Evolutionary conservation across 2,888 invertebrate species (phyloP).

Genomic region (Noctua fimbriata): DNA sequence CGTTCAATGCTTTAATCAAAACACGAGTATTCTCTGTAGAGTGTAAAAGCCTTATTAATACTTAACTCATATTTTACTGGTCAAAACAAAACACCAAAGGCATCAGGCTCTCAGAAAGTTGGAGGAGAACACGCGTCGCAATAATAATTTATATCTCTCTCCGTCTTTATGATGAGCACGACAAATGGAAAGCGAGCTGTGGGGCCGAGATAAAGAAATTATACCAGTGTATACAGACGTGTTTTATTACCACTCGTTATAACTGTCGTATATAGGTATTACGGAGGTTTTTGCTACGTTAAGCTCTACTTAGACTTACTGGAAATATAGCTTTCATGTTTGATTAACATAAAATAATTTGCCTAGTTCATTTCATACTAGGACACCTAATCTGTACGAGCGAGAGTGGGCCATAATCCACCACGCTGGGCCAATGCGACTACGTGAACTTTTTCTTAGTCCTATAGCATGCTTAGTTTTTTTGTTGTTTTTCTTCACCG

Average conservation of each 20-base stretch:
- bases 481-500: background rate
- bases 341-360: background rate
- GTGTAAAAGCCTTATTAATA: conserved; percentile 16
- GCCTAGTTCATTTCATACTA: background rate
- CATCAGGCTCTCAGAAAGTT: conserved; percentile 52
- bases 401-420: background rate
- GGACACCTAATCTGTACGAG: background rate
- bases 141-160: conserved; percentile 82
- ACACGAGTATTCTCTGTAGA: background rate
- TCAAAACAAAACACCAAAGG: conserved; percentile 52
- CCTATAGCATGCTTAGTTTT: background rate
- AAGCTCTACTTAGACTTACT: conserved; percentile 30
- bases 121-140: conserved; percentile 71
- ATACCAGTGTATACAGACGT: conserved; percentile 74
- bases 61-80: conserved; percentile 35
- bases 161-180: conserved; percentile 81
- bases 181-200: conserved; percentile 84
- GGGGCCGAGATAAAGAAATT: conserved; percentile 86
- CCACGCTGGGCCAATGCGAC: background rate
- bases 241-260: conserved; percentile 63
- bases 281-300: conserved; percentile 26
- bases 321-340: background rate
- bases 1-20: background rate
- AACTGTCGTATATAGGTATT: conserved; percentile 48
- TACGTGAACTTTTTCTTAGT: background rate